Evolutionary conservation across 2,888 invertebrate species (phyloP), one percentile per base, ranked within the genome.

Genomic region (Leptogaster cylindrica): DNA sequence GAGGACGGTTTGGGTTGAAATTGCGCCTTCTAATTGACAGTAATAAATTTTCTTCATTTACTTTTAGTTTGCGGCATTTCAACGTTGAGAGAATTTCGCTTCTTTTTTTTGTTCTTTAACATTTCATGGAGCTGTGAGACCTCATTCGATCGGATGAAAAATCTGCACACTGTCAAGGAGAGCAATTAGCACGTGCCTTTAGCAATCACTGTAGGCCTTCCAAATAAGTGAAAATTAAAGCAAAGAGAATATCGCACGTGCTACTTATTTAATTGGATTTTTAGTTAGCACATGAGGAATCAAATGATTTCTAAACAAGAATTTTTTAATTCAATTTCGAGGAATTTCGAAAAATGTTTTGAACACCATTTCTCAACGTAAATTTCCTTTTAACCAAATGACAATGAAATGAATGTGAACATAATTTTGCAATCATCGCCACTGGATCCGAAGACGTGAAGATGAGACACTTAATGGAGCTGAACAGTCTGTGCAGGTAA

Each of bases 1-100:
- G 36, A 48, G 33, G 48, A 50, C 48, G 23, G 50, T 33, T 33
- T 48, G 64, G n/a, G 33, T 50, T 64, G 36, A 64, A 33, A 25
- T 64, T 48, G 50, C 50, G 64, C 64, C 50, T 64, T 36, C 36
- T 64, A 64, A 64, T 64, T 64, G 64, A 64, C 64, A 64, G 64
- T 50, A 64, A 64, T 64, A 64, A 64, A 64, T 64, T 64, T 64
- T 50, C 64, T 25, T 64, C 48, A 64, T 64, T 64, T 64, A 64
- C 41, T 48, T 50, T 48, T 48, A 18, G 46, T 18, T 14, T 18
- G 46, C 63, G 46, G 46, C 31, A 44, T 18, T 46, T 20, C n/a
- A n/a, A n/a, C n/a, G n/a, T n/a, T n/a, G n/a, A n/a, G n/a, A n/a
- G n/a, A n/a, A n/a, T n/a, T 28, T 4, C n/a, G 36, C 33, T 12